Base-by-base conservation (phyloP, 1,140 invertebrate genomes). In the Pseudomyrmex flavicornis region DNA sequence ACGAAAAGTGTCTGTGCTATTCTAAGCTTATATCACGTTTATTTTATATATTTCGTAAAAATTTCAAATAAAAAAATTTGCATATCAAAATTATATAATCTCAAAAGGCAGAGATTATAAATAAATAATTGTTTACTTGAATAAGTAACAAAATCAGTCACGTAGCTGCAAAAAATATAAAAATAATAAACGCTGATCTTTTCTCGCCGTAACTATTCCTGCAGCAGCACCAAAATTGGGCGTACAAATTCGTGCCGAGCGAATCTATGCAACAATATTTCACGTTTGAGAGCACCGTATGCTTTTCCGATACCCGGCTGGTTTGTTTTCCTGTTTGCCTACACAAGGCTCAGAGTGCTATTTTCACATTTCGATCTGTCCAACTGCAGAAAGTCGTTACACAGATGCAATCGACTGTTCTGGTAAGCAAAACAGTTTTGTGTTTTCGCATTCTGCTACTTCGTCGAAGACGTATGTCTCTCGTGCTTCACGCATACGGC, bases 281-380 rank as follows among this genome's bases (percentile, higher is more conserved):
- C 76, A 70, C 66, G 66, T 80, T 80, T 80, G 76, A 80, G 72
- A 80, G 66, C 54, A 72, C 66, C 66, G 20, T 79, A 80, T 72
- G 76, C 76, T 80, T 80, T 80, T 80, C 66, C 76, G 66, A 80
- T 80, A 80, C 66, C 44, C 65, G 35, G 65, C 54, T 80, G 76
- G 76, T 72, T 80, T 80, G 76, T 80, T 80, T 80, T 80, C 76
- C 76, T 80, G 76, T 80, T 80, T 72, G 76, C 76, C 76, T 80
- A 70, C 76, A 80, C 76, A 80, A 80, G 59, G 66, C 76, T 72
- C 76, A 50, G 35, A 35, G 44, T 66, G 66, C 76, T 80, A 80
- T 80, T 80, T 80, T 80, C 76, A 80, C 76, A 80, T 80, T 80
- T 80, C 76, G 72, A 80, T 80, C 76, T 80, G 72, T 80, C 54